A percentile compares a stretch with the other conserved stretches of the same genome.
Conservation (phyloP, 2,113 vertebrate species). For the Ctenomys sociabilis region DNA sequence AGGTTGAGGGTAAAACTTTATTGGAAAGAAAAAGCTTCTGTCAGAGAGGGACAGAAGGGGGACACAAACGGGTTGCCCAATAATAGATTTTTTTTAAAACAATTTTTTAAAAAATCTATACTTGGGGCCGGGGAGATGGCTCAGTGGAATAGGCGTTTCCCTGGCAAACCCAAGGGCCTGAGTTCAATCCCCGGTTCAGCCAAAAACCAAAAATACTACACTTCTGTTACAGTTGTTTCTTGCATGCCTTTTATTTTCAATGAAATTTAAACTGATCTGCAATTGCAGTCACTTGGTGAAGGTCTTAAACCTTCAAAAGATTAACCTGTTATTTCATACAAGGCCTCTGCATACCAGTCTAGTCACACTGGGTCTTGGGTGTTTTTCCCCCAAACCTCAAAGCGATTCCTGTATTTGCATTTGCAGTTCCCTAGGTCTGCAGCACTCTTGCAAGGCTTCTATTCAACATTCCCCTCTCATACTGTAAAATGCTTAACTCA, state of each 20-base stretch:
- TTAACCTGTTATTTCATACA: not conserved
- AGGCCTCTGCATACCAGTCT: not conserved
- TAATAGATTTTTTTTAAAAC: no score
- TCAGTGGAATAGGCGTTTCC: no score
- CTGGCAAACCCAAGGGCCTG: no score
- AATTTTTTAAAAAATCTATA: not conserved
- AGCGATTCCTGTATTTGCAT: not conserved
- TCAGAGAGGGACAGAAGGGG: no score
- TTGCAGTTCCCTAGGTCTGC: not conserved
- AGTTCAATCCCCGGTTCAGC: no score
- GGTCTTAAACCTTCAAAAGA: not conserved
- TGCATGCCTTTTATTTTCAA: constrained; percentile 1
- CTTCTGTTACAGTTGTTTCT: not conserved
- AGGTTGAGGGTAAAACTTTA: no score
- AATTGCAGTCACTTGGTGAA: not conserved
- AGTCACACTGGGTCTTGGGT: not conserved
- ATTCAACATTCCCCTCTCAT: not conserved
- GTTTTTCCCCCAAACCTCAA: not conserved
- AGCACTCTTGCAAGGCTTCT: not conserved
- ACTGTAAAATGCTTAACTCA: not conserved
- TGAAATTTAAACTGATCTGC: constrained; percentile 3
- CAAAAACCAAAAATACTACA: no score
- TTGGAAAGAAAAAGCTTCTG: no score
- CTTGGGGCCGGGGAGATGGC: no score
- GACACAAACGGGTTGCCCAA: no score